Conservation (phyloP, 53 echinoderm and acorn worm genomes). For the Apostichopus leukothele region DNA sequence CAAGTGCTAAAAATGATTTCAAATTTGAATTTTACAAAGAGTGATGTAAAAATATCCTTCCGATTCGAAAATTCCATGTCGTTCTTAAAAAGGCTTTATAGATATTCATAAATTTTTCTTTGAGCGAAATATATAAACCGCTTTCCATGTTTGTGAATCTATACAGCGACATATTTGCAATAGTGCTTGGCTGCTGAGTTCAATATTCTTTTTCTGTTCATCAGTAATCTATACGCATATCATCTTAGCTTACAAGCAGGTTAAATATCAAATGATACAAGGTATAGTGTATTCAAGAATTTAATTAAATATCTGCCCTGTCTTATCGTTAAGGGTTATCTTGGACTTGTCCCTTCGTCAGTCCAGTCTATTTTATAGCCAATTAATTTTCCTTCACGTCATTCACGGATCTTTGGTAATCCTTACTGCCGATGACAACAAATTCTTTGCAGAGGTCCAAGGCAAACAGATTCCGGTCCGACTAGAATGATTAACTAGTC, state of each 20-base stretch:
- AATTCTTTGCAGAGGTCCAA: conserved; percentile 5
- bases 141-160: no score
- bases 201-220: no score
- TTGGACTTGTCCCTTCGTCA: neutral
- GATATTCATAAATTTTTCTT: no score
- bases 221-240: neutral
- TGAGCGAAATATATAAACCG: no score
- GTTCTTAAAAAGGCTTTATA: no score
- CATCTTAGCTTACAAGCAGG: neutral
- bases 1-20: no score
- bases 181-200: no score
- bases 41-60: no score
- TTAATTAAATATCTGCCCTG: neutral
- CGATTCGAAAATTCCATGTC: no score
- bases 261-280: neutral
- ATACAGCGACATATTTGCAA: no score
- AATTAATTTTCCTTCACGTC: conserved; percentile 5
- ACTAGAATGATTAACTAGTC: neutral
- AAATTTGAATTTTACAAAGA: no score
- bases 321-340: neutral
- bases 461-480: neutral
- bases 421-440: neutral
- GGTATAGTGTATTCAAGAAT: neutral
- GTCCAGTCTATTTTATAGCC: neutral
- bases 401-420: neutral